Conservation (phyloP, 1,140 invertebrate species). For the Phocides pigmalion region DNA sequence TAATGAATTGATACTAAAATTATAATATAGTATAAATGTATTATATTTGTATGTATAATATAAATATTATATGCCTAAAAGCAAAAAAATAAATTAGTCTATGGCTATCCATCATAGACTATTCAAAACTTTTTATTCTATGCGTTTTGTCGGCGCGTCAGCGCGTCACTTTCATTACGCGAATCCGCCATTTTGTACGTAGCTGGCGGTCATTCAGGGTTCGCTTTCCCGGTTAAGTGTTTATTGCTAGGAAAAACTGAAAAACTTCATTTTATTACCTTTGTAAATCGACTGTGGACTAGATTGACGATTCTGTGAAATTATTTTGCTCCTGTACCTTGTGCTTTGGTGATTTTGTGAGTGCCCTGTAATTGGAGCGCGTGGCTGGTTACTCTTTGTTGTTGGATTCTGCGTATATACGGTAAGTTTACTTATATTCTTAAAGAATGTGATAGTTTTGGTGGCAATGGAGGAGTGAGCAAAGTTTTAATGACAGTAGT, state of each 20-base stretch:
- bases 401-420: slow-evolving; percentile 78
- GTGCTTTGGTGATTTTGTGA: slow-evolving; percentile 79
- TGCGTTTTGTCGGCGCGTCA: slow-evolving; percentile 73
- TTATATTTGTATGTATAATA: background rate
- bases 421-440: slow-evolving; percentile 67
- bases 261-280: slow-evolving; percentile 69
- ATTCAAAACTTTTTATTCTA: slow-evolving; percentile 43
- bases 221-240: slow-evolving; percentile 76
- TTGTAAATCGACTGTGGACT: slow-evolving; percentile 56
- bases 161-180: slow-evolving; percentile 82
- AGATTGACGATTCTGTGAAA: slow-evolving; percentile 64
- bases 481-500: slow-evolving; percentile 34
- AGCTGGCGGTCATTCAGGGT: slow-evolving; percentile 80
- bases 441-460: slow-evolving; percentile 31
- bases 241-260: slow-evolving; percentile 71
- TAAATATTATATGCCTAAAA: background rate
- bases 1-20: no score
- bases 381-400: slow-evolving; percentile 82
- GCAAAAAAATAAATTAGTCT: background rate
- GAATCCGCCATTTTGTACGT: slow-evolving; percentile 84
- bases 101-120: slow-evolving; percentile 20
- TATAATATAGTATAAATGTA: no score
- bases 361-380: slow-evolving; percentile 81
- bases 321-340: slow-evolving; percentile 63
- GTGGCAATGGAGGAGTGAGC: slow-evolving; percentile 15